Conservation (phyloP, 2,797 vertebrate species). For the Poeciliopsis presidionis region DNA sequence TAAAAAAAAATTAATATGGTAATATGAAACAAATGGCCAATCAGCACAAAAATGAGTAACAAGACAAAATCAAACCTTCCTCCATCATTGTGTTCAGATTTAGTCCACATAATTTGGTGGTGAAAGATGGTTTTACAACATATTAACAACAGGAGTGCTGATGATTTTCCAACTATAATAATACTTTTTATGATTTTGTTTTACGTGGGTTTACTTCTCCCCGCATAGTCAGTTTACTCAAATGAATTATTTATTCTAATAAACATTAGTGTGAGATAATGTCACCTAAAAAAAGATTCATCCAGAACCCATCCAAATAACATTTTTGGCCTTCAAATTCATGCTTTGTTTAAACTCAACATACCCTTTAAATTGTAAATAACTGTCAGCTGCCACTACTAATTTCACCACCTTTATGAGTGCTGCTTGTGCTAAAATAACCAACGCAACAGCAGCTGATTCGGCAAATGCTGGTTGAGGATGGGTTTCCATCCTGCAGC, state of each 20-base stretch:
- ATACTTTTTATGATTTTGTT: not conserved
- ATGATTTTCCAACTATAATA: not conserved
- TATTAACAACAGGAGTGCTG: not conserved
- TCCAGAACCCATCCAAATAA: not conserved
- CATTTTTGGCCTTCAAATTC: not conserved
- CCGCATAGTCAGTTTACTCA: not conserved
- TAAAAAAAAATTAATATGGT: not conserved
- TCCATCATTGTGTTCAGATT: not conserved
- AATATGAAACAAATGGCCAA: not conserved
- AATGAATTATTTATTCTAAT: not conserved
- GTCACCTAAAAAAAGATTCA: not conserved
- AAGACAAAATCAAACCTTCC: not conserved
- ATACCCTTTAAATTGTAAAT: not conserved
- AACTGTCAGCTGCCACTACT: not conserved
- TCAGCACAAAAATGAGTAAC: not conserved
- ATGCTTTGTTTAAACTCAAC: not conserved
- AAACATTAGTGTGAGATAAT: not conserved
- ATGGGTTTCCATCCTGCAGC: not conserved
- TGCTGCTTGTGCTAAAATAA: not conserved
- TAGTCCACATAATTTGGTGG: not conserved
- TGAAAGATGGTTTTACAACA: not conserved
- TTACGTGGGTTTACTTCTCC: not conserved
- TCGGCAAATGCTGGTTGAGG: not conserved
- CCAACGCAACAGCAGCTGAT: not conserved
- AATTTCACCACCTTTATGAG: not conserved